Conservation (phyloP, 1,140 invertebrate genomes). For the Calliopsis andreniformis region DNA sequence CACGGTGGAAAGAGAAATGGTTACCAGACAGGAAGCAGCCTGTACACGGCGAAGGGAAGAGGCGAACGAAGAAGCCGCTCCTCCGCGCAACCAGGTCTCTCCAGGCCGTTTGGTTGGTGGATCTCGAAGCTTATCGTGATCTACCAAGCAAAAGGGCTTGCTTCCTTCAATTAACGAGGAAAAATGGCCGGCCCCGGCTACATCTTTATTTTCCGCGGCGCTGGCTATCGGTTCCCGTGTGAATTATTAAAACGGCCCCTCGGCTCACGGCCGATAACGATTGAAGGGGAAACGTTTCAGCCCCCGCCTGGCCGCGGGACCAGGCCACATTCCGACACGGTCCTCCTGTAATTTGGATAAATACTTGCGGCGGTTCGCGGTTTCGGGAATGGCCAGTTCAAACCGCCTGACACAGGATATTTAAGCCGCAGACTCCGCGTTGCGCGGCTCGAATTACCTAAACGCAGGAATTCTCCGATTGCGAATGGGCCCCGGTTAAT, state of each 20-base stretch:
- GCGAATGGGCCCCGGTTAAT: slow-evolving; percentile 50
- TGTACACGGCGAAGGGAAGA: slow-evolving; percentile 38
- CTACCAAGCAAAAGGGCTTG: slow-evolving; percentile 58
- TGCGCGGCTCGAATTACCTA: slow-evolving; percentile 50
- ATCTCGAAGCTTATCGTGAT: slow-evolving; percentile 63
- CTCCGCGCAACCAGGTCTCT: slow-evolving; percentile 25
- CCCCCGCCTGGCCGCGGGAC: slow-evolving; percentile 13
- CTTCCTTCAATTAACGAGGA: slow-evolving; percentile 67
- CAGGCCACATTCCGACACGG: slow-evolving; percentile 43
- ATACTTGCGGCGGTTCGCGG: slow-evolving; percentile 45
- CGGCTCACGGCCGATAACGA: slow-evolving; percentile 10
- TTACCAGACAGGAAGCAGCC: slow-evolving; percentile 57
- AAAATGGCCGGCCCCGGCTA: slow-evolving; percentile 55
- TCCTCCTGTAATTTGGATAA: slow-evolving; percentile 48
- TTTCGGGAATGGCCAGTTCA: slow-evolving; percentile 16
- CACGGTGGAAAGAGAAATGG: slow-evolving; percentile 54
- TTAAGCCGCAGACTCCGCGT: slow-evolving; percentile 47
- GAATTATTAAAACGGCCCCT: slow-evolving; percentile 51
- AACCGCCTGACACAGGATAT: slow-evolving; percentile 48
- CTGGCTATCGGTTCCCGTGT: slow-evolving; percentile 18
- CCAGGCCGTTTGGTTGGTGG: slow-evolving; percentile 54
- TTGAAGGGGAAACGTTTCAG: slow-evolving; percentile 18
- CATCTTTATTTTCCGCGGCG: slow-evolving; percentile 60
- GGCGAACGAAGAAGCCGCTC: slow-evolving; percentile 40
- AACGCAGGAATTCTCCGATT: slow-evolving; percentile 52